Conservation (phyloP, 1,140 invertebrate genomes). For the Drosophila pseudoobscura region DNA sequence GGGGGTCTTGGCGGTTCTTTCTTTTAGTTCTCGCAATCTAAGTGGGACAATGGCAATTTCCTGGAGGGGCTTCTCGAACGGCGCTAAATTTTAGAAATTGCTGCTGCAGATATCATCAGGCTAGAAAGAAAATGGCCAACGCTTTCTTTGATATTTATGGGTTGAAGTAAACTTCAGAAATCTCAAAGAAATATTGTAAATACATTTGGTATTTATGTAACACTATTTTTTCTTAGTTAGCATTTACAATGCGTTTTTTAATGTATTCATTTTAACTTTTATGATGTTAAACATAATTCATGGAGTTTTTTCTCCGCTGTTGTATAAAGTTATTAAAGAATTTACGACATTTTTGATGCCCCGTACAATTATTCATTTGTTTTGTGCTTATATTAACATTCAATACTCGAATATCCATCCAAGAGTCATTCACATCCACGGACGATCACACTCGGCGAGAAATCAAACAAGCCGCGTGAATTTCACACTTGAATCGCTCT, state of each 20-base stretch:
- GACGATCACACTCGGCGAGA: constrained; percentile 12
- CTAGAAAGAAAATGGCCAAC: not conserved
- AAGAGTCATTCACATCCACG: constrained; percentile 16
- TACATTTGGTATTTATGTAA: too few species aligned
- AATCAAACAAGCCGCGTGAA: constrained; percentile 26
- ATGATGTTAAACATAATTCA: too few species aligned
- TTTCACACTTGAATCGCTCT: constrained; percentile 43
- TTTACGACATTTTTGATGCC: too few species aligned
- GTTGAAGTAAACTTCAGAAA: too few species aligned
- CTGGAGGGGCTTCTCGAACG: constrained; percentile 18
- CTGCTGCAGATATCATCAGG: not conserved
- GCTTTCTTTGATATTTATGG: not conserved
- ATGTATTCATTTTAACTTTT: too few species aligned
- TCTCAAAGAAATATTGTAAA: too few species aligned
- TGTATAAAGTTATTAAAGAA: too few species aligned
- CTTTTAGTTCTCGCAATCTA: constrained; percentile 37
- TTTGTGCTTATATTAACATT: too few species aligned
- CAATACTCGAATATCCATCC: not conserved
- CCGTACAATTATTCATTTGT: too few species aligned
- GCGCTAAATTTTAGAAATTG: constrained; percentile 1
- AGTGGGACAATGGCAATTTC: constrained; percentile 45
- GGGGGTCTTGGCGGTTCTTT: constrained; percentile 22
- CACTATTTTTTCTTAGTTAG: too few species aligned
- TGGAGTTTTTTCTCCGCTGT: too few species aligned
- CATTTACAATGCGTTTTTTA: too few species aligned